These are phyloP conservation scores for Apteryx mantelli DNA, from an alignment of 2,113 vertebrate genomes.

Conservation along the genomic window DNA sequence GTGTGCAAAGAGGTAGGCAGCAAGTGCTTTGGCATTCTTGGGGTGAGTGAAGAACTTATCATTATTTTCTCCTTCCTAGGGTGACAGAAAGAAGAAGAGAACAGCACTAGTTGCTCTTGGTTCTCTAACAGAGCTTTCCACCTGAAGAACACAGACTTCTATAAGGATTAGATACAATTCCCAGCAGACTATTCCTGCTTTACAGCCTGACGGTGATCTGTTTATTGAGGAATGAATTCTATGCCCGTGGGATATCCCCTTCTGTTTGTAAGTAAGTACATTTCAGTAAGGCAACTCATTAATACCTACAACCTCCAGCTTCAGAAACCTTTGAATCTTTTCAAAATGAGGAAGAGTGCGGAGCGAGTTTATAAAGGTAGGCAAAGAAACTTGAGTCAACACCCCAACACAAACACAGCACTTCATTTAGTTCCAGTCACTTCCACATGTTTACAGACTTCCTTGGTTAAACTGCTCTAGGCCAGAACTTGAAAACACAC, in stretches of 20 bases:
- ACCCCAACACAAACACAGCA: background rate
- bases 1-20: conserved; percentile 96
- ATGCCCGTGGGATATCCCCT: background rate
- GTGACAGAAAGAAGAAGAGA: background rate
- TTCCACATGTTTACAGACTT: conserved; percentile 12
- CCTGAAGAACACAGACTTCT: background rate
- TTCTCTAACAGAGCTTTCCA: background rate
- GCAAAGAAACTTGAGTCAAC: conserved; percentile 1
- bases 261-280: background rate
- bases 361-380: background rate
- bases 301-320: background rate
- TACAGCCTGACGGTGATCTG: background rate
- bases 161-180: background rate
- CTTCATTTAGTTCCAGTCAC: background rate
- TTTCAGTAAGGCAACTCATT: background rate
- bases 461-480: conserved; percentile 28
- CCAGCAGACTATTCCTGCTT: background rate
- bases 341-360: background rate
- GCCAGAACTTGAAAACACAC: background rate
- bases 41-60: conserved; percentile 99
- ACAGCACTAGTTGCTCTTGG: background rate
- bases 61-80: conserved; percentile 96
- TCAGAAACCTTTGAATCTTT: background rate
- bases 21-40: conserved; percentile 88
- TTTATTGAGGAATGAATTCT: background rate